Conservation (phyloP, 2,797 vertebrate species). For the Arnoldichthys spilopterus region DNA sequence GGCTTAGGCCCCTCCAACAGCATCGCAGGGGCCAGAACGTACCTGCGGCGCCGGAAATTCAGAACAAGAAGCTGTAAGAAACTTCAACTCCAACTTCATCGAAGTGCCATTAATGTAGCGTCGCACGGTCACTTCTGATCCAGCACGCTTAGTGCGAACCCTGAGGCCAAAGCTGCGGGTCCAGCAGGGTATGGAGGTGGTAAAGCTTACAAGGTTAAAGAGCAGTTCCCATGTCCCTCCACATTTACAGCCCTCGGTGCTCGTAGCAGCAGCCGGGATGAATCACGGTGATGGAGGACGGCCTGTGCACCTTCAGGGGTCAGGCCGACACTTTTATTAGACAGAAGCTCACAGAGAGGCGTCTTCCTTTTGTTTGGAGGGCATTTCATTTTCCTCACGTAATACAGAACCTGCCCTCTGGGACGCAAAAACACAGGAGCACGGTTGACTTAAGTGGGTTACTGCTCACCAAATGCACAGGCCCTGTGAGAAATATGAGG, state of each 20-base stretch:
- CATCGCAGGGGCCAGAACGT: too few relatives aligned
- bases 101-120: neutral
- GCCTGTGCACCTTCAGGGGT: neutral
- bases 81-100: neutral
- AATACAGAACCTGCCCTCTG: conserved; percentile 28
- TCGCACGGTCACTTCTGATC: neutral
- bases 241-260: neutral
- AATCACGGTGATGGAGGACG: conserved; percentile 37
- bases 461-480: conserved; percentile 5
- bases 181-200: conserved; percentile 13
- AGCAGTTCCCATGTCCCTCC: neutral
- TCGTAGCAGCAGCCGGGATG: too few relatives aligned
- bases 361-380: conserved; percentile 9
- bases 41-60: too few relatives aligned
- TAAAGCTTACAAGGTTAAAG: conserved; percentile 31
- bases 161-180: conserved; percentile 27
- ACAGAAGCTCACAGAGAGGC: neutral
- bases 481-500: neutral
- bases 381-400: conserved; percentile 5
- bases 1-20: neutral
- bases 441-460: neutral
- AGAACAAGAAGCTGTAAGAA: too few relatives aligned
- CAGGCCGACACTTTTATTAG: conserved; percentile 46
- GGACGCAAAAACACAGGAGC: conserved; percentile 2
- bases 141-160: neutral